Percentiles rank a stretch among this genome's conserved stretches.
Conservation (phyloP, 2,797 vertebrate genomes). For the Astyanax mexicanus region DNA sequence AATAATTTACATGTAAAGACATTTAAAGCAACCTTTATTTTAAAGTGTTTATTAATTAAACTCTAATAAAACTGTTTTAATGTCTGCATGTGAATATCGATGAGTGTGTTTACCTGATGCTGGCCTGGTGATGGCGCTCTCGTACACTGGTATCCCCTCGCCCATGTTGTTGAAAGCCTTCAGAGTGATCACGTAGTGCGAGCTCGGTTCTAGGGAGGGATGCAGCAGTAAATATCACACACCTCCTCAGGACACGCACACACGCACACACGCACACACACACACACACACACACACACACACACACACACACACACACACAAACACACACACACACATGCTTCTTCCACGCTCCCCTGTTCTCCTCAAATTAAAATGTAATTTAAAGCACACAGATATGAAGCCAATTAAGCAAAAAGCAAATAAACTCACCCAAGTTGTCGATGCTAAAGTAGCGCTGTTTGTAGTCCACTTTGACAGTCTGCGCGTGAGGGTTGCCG, state of each 20-base stretch:
- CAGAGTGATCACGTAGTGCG: conserved; percentile 96
- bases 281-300: background rate
- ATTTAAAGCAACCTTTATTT: too few species aligned
- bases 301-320: background rate
- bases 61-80: background rate
- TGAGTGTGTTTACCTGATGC: conserved; percentile 80
- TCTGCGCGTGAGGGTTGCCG: conserved; percentile 95
- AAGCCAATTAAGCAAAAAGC: background rate
- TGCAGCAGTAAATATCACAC: conserved; percentile 7
- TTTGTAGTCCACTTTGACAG: conserved; percentile 97
- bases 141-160: conserved; percentile 96
- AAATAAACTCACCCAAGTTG: conserved; percentile 85
- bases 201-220: conserved; percentile 87
- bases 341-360: background rate
- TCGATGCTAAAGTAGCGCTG: conserved; percentile 98
- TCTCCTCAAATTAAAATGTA: background rate
- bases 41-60: too few species aligned
- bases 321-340: background rate
- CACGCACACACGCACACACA: background rate
- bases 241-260: background rate
- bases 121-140: conserved; percentile 94
- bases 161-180: conserved; percentile 97
- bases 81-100: background rate
- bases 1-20: too few species aligned
- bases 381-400: background rate